phyloP scores from a whole-genome alignment of 1,140 invertebrate genomes.

The Dolichoris vasculosae region DNA sequence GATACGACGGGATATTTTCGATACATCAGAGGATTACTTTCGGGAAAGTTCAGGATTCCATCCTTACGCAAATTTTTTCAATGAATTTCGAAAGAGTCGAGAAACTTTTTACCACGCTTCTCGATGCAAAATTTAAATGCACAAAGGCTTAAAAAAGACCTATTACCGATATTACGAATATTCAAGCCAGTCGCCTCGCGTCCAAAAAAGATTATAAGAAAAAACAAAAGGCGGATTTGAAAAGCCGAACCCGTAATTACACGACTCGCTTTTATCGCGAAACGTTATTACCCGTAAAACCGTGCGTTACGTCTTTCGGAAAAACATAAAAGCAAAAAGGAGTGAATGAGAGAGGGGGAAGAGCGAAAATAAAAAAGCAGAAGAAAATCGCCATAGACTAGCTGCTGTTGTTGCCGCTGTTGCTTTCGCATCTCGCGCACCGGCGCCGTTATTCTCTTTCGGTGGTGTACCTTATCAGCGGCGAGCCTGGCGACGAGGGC shows the following conservation, averaged over 20 bases:
- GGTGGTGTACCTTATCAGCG: conserved; percentile 70
- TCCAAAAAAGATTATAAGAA: background rate
- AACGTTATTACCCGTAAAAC: conserved; percentile 1
- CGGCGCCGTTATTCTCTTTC: background rate
- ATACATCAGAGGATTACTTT: background rate
- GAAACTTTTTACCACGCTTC: background rate
- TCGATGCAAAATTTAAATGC: background rate
- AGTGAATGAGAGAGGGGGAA: background rate
- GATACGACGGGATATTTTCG: background rate
- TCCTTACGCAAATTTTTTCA: background rate
- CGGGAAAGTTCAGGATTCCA: background rate
- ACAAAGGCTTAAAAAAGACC: background rate
- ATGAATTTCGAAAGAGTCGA: background rate
- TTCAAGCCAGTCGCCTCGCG: background rate
- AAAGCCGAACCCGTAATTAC: background rate
- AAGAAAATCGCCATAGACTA: too few relatives aligned
- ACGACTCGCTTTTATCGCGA: background rate
- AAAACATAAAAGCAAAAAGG: background rate
- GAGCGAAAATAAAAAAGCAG: too few relatives aligned
- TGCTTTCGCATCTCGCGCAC: too few relatives aligned
- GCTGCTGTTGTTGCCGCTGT: too few relatives aligned
- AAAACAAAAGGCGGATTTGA: background rate
- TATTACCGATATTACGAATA: background rate
- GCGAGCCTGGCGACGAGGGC: conserved; percentile 71
- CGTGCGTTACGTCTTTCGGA: background rate